Conservation (phyloP, 2,888 invertebrate species). For the Gordius sp. region DNA sequence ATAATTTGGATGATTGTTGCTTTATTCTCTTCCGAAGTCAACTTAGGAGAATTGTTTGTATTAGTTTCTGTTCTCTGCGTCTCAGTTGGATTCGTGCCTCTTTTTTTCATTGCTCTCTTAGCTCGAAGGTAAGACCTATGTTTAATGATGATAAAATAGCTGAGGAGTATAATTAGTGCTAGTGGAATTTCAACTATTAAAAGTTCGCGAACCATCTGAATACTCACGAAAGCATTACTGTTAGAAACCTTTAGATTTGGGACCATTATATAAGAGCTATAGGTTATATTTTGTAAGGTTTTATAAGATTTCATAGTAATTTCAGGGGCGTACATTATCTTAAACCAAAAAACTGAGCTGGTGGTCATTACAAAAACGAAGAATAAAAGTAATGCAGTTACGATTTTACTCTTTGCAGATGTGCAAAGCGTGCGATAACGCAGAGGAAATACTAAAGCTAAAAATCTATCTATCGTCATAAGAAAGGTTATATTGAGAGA, state of each 20-base stretch:
- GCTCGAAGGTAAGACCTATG: too few species aligned
- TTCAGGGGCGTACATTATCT: neutral
- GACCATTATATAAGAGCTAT: too few species aligned
- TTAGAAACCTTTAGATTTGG: too few species aligned
- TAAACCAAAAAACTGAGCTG: neutral
- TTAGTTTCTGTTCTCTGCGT: neutral
- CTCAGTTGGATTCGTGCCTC: neutral
- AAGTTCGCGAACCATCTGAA: too few species aligned
- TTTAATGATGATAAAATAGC: too few species aligned
- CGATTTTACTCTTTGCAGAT: neutral
- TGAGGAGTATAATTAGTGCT: too few species aligned
- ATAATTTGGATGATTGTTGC: neutral
- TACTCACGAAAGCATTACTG: too few species aligned
- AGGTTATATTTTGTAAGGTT: neutral
- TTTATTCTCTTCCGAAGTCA: neutral
- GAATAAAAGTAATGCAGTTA: neutral
- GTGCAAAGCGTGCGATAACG: conserved; percentile 2
- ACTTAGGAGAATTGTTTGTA: neutral
- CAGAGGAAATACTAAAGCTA: neutral
- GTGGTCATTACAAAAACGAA: neutral
- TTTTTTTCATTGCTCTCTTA: neutral
- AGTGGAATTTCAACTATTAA: too few species aligned
- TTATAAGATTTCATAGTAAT: neutral
- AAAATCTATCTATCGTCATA: neutral
- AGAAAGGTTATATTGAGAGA: neutral